Evolutionary conservation across 2,797 vertebrate species (phyloP).

Genomic region (Onychomys torridus): DNA sequence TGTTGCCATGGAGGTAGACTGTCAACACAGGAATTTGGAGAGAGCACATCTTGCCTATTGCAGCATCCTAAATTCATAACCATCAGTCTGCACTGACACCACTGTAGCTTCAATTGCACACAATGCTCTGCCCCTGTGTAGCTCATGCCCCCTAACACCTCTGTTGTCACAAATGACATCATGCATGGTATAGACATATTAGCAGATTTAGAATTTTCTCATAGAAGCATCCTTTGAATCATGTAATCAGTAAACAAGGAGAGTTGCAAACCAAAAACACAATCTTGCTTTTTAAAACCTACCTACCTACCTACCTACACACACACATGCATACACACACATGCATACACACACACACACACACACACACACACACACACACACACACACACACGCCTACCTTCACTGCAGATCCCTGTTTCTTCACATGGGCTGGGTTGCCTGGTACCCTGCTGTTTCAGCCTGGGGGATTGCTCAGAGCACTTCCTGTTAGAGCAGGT

Average conservation of each 20-base stretch:
- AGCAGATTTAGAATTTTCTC: neutral
- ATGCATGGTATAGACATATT: neutral
- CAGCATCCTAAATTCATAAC: neutral
- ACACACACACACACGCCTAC: neutral
- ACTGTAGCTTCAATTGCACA: neutral
- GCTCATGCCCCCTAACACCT: neutral
- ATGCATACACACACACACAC: no score
- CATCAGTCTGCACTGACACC: neutral
- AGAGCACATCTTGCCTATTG: no score
- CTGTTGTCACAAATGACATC: neutral
- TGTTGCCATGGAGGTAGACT: neutral
- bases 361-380: no score
- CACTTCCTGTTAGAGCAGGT: neutral
- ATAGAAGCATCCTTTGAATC: neutral
- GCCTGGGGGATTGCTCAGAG: neutral
- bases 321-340: no score
- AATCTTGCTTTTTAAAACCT: neutral
- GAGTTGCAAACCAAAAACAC: neutral
- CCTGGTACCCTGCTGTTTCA: neutral
- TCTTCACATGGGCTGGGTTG: neutral
- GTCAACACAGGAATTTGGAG: neutral
- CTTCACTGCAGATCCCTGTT: neutral
- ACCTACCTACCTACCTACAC: no score
- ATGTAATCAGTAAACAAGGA: neutral
- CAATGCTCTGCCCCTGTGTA: neutral